A percentile compares a stretch with the other conserved stretches of the same genome.
Evolutionary conservation across 2,888 invertebrate species (phyloP).

Genomic region (Heliconius erato): DNA sequence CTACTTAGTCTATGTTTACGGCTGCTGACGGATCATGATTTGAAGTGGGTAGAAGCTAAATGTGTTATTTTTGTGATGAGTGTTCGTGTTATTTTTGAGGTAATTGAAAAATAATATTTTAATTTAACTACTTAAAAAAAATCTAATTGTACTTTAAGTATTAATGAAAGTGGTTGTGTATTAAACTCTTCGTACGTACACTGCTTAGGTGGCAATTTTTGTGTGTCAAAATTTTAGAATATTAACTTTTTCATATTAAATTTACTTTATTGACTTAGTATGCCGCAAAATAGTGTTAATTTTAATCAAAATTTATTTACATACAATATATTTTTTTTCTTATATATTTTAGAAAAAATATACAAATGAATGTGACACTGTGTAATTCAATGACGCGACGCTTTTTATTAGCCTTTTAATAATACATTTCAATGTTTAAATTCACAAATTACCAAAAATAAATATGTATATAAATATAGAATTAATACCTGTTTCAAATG

Average conservation of each 20-base stretch:
- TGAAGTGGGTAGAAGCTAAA: constrained; percentile 80
- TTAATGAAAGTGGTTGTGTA: constrained; percentile 36
- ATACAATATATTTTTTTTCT: not conserved
- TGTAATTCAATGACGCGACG: constrained; percentile 50
- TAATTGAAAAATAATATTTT: constrained; percentile 60
- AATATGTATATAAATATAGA: not conserved
- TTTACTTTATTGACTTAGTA: constrained; percentile 1
- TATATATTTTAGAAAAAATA: constrained; percentile 36
- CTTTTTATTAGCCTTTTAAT: constrained; percentile 41
- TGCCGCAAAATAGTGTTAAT: not conserved
- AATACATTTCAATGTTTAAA: constrained; percentile 15
- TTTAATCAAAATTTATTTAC: not conserved
- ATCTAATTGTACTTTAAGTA: constrained; percentile 17
- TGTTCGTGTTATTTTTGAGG: constrained; percentile 82
- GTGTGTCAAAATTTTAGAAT: constrained; percentile 69
- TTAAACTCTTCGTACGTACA: constrained; percentile 55
- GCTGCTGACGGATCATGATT: constrained; percentile 82
- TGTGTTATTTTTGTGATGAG: constrained; percentile 85
- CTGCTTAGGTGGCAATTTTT: constrained; percentile 83
- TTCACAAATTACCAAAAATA: not conserved
- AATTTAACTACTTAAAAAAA: constrained; percentile 14
- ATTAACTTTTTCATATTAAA: constrained; percentile 51
- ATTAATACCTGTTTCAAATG: not conserved
- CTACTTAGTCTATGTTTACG: constrained; percentile 50
- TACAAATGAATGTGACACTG: constrained; percentile 45